phyloP scores from a whole-genome alignment of 2,113 vertebrate genomes.

The Nycticorax nycticorax region DNA sequence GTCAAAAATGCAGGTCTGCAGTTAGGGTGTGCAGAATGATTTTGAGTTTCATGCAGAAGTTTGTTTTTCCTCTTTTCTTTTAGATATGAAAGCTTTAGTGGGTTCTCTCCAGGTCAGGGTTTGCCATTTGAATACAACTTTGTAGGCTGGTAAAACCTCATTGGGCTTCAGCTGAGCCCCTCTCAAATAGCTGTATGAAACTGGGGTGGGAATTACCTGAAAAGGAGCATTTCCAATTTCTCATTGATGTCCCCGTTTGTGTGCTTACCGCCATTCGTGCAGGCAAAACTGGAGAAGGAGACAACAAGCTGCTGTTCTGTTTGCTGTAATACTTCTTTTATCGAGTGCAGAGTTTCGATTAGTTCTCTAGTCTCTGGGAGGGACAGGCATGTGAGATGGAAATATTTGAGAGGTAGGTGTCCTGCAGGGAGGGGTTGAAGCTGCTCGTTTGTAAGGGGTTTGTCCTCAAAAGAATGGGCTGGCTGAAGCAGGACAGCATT shows the following conservation, averaged over 20 bases:
- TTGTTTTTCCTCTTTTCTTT: not conserved
- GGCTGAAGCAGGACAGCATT: not conserved
- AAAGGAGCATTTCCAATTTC: not conserved
- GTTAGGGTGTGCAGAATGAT: not conserved
- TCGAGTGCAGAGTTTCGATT: not conserved
- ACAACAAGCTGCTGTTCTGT: not conserved
- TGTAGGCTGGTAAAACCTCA: not conserved
- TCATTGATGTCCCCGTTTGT: not conserved
- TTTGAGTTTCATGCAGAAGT: rapidly evolving
- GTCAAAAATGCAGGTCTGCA: not conserved
- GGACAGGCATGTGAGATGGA: not conserved
- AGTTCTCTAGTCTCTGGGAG: not conserved
- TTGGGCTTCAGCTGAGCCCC: not conserved
- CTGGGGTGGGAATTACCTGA: not conserved
- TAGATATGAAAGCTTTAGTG: not conserved
- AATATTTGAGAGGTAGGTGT: not conserved
- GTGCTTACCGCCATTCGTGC: too few relatives aligned
- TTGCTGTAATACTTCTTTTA: not conserved
- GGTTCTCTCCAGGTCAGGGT: not conserved
- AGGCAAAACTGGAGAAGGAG: not conserved
- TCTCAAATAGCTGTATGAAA: not conserved
- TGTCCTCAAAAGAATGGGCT: not conserved
- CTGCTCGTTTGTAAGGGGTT: not conserved
- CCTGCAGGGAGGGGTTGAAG: not conserved
- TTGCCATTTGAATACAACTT: not conserved